phyloP scores from a whole-genome alignment of 1,140 invertebrate species.

The Cecropterus lyciades region DNA sequence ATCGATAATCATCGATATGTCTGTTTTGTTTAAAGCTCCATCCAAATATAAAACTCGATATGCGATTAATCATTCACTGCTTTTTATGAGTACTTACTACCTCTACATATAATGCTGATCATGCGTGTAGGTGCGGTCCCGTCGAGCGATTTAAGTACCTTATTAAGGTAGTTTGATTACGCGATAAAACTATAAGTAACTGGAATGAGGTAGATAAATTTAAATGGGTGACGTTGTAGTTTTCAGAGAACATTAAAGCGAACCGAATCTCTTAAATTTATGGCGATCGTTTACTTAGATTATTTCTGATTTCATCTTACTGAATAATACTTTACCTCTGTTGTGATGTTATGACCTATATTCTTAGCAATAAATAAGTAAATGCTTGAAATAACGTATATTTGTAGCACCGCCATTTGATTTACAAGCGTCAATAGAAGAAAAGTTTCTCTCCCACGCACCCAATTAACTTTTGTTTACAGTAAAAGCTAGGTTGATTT shows the following conservation, averaged over 20 bases:
- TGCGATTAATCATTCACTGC: conserved; percentile 41
- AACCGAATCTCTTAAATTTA: not conserved
- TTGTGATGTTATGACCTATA: conserved; percentile 8
- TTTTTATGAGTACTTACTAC: conserved; percentile 10
- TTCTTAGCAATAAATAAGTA: conserved; percentile 1
- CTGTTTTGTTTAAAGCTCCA: conserved; percentile 12
- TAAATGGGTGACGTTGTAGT: not conserved
- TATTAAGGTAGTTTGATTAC: conserved; percentile 7
- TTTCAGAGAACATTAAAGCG: not conserved
- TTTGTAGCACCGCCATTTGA: conserved; percentile 14
- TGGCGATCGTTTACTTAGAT: not conserved
- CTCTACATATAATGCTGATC: conserved; percentile 2
- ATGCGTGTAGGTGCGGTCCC: conserved; percentile 6
- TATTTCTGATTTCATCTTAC: not conserved
- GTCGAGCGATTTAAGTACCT: not conserved
- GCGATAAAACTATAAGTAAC: conserved; percentile 4
- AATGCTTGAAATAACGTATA: conserved; percentile 6
- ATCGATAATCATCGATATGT: conserved; percentile 37
- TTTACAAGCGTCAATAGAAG: conserved; percentile 36
- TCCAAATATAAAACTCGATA: conserved; percentile 38
- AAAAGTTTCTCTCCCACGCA: conserved; percentile 41
- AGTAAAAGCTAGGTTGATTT: conserved; percentile 45
- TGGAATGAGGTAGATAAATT: not conserved
- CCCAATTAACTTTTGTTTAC: conserved; percentile 54
- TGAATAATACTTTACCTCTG: not conserved